phyloP scores from a whole-genome alignment of 2,797 vertebrate genomes.

The Onychomys leucogaster region DNA sequence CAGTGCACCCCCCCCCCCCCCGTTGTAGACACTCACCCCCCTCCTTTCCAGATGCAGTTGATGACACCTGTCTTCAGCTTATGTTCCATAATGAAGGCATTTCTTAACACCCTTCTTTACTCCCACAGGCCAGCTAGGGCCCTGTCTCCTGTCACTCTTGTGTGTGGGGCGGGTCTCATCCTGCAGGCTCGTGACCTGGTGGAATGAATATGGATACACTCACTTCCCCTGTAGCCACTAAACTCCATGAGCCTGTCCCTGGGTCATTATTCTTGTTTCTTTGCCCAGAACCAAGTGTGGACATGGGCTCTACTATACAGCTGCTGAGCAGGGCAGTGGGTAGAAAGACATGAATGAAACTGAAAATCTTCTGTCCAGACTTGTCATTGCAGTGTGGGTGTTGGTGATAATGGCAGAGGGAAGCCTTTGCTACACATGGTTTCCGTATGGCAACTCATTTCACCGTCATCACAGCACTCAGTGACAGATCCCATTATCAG shows the following conservation, averaged over 20 bases:
- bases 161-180: accelerated
- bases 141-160: accelerated
- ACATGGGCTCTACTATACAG: accelerated
- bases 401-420: neutral
- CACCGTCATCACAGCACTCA: neutral
- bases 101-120: neutral
- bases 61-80: neutral
- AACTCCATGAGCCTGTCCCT: neutral
- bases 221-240: no score
- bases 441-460: neutral
- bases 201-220: neutral
- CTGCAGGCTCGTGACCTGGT: accelerated
- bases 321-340: neutral
- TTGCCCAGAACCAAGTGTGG: neutral
- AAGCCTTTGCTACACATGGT: neutral
- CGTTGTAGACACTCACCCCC: neutral
- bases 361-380: neutral
- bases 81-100: neutral
- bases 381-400: neutral
- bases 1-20: accelerated
- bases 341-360: neutral
- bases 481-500: neutral
- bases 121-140: neutral
- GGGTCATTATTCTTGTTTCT: neutral
- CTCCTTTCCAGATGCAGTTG: no score